A percentile compares a stretch with the other conserved stretches of the same genome.
Conservation (phyloP, 64 coral and sea anemone species). For the Actinia equina region DNA sequence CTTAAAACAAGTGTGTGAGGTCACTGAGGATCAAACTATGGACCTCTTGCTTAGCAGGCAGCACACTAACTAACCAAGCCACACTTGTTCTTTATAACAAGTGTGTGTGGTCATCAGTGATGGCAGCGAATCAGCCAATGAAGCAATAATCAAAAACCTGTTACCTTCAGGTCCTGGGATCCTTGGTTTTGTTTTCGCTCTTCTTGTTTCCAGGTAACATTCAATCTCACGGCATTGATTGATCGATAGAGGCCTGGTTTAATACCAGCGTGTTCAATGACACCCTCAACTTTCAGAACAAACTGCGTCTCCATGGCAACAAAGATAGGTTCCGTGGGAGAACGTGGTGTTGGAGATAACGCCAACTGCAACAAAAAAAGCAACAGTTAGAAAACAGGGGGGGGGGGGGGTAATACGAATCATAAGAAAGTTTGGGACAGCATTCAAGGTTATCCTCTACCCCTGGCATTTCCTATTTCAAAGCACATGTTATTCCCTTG, state of each 20-base stretch:
- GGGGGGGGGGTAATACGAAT: no score
- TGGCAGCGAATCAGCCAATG: no score
- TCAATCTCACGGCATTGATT: conserved; percentile 66
- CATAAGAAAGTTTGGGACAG: no score
- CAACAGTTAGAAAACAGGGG: not conserved
- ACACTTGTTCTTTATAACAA: no score
- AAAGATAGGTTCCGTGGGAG: conserved; percentile 56
- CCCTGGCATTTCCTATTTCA: no score
- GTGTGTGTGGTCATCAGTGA: no score
- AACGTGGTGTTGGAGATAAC: conserved; percentile 76
- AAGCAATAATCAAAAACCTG: not conserved
- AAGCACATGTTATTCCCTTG: no score
- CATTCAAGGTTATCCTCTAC: no score
- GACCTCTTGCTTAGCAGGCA: no score
- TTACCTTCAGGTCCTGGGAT: conserved; percentile 10
- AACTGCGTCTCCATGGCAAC: conserved; percentile 85
- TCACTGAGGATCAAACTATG: no score
- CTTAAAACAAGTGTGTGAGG: no score
- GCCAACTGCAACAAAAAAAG: conserved; percentile 59
- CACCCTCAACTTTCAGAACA: conserved; percentile 91
- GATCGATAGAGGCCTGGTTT: conserved; percentile 59
- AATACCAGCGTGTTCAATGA: conserved; percentile 62
- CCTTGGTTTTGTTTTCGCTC: conserved; percentile 60
- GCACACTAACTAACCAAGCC: no score
- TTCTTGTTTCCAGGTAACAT: conserved; percentile 60